phyloP scores from a whole-genome alignment of 1,140 invertebrate species.

The Temnothorax curvispinosus region DNA sequence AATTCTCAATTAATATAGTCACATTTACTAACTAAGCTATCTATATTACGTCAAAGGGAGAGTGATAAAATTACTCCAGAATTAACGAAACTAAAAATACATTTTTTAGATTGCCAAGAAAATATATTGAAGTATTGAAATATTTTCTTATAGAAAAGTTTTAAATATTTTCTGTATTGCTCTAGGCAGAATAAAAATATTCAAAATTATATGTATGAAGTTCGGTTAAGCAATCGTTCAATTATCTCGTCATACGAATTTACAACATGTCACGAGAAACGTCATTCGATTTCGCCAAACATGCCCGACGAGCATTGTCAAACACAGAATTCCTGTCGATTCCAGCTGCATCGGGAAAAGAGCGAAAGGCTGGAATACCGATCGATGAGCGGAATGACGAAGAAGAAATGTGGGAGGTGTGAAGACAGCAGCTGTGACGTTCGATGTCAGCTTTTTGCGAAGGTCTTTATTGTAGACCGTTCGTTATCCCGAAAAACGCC shows the following conservation, averaged over 20 bases:
- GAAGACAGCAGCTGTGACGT: constrained; percentile 38
- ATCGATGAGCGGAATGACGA: constrained; percentile 34
- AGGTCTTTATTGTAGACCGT: not conserved
- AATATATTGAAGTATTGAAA: not conserved
- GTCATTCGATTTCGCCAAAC: constrained; percentile 19
- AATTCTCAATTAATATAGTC: not conserved
- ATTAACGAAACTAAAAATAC: not conserved
- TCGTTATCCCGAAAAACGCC: not conserved
- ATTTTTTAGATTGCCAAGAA: not conserved
- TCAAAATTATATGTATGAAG: not conserved
- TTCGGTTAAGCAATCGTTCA: constrained; percentile 1
- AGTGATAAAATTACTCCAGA: not conserved
- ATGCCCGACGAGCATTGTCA: constrained; percentile 36
- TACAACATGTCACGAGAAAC: constrained; percentile 17
- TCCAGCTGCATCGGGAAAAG: constrained; percentile 14
- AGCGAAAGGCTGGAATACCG: constrained; percentile 23
- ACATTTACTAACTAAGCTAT: constrained; percentile 13
- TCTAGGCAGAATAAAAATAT: constrained; percentile 11
- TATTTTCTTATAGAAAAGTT: not conserved
- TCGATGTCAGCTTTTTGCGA: constrained; percentile 6
- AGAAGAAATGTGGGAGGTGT: constrained; percentile 14
- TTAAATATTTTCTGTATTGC: not conserved
- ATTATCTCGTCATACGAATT: constrained; percentile 23
- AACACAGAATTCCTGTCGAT: constrained; percentile 20
- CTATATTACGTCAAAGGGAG: not conserved